phyloP scores from a whole-genome alignment of 2,888 invertebrate genomes.

The Temnothorax unifasciatus region DNA sequence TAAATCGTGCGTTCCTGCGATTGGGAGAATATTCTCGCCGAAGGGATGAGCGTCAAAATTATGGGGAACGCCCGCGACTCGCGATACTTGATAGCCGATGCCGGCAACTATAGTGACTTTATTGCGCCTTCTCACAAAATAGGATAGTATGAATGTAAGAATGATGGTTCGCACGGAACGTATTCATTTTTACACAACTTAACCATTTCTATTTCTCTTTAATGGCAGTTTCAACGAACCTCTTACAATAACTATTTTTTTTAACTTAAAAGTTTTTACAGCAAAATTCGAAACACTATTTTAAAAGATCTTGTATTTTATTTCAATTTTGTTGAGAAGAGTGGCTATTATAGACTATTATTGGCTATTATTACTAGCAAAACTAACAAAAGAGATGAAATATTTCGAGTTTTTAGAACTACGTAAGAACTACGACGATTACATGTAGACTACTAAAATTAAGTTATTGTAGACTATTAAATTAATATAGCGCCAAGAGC shows the following conservation, averaged over 20 bases:
- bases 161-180: neutral
- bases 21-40: conserved; percentile 41
- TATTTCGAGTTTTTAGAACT: neutral
- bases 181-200: conserved; percentile 6
- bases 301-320: conserved; percentile 4
- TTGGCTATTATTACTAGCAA: neutral
- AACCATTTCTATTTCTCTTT: neutral
- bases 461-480: neutral
- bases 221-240: neutral
- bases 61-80: conserved; percentile 27
- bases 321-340: neutral
- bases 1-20: conserved; percentile 76
- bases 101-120: conserved; percentile 32
- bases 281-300: neutral
- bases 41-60: conserved; percentile 56
- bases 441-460: neutral
- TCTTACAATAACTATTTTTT: neutral
- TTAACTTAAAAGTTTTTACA: neutral
- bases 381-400: neutral
- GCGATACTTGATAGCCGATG: conserved; percentile 35
- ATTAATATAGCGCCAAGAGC: neutral
- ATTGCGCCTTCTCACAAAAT: conserved; percentile 21
- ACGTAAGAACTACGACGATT: neutral
- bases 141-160: conserved; percentile 8
- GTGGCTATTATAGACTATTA: neutral